Percentiles rank a stretch among this genome's conserved stretches.
Evolutionary conservation across 2,888 invertebrate genomes (phyloP).

Genomic region (Copidosoma aretas): DNA sequence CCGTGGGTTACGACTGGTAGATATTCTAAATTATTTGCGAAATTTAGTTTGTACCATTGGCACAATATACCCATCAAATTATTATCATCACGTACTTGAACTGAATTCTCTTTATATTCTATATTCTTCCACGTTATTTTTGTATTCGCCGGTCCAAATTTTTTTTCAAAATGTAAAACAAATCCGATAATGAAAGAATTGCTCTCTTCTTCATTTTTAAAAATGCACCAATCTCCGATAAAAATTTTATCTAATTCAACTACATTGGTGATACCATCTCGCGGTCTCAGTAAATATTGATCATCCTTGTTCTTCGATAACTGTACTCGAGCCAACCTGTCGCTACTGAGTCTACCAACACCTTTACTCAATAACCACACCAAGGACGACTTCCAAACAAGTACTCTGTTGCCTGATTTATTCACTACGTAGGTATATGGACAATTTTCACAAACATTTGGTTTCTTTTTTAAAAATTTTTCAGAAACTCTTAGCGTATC

Average conservation of each 20-base stretch:
- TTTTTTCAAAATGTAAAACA: neutral
- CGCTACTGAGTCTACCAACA: neutral
- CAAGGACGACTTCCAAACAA: neutral
- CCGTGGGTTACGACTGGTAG: neutral
- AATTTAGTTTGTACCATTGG: neutral
- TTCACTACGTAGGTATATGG: neutral
- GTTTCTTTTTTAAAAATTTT: neutral
- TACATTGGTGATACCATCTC: neutral
- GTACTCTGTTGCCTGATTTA: neutral
- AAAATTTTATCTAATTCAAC: neutral
- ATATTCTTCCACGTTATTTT: neutral
- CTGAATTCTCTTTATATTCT: neutral
- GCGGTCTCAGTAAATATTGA: neutral
- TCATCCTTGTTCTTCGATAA: neutral
- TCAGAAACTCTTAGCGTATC: neutral
- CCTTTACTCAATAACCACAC: neutral
- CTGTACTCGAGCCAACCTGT: neutral
- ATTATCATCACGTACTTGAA: neutral
- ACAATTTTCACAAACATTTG: neutral
- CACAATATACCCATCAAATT: neutral
- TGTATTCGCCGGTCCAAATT: neutral
- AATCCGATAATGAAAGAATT: neutral
- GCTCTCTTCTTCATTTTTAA: neutral
- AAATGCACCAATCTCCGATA: neutral
- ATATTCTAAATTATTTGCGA: neutral